These are phyloP conservation scores for Procavia capensis DNA, from an alignment of 2,113 vertebrate species.

Conservation along the genomic window DNA sequence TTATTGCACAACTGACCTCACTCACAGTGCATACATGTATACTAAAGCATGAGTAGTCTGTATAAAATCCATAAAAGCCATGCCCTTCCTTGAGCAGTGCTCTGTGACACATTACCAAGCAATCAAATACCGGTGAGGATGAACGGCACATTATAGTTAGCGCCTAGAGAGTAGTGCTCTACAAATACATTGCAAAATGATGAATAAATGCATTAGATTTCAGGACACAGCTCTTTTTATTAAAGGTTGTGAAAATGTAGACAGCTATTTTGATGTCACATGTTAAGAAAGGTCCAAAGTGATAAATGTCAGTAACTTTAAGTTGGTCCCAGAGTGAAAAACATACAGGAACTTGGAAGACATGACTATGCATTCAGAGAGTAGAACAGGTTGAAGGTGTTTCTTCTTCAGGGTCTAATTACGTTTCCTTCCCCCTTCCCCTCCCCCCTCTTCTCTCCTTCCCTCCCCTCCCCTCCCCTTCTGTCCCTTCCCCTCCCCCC, in stretches of 20 bases:
- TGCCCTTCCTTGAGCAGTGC: neutral
- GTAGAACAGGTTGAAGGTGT: slow-evolving; percentile 25
- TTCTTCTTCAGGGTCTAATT: slow-evolving; percentile 75
- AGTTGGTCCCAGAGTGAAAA: slow-evolving; percentile 22
- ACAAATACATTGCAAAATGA: slow-evolving; percentile 23
- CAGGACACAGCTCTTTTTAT: neutral
- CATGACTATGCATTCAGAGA: slow-evolving; percentile 59
- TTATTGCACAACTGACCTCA: neutral
- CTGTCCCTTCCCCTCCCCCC: neutral
- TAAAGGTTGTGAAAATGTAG: neutral
- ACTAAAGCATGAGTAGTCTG: neutral
- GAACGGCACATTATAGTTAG: neutral
- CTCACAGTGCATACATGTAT: neutral
- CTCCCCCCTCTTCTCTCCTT: neutral
- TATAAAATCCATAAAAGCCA: slow-evolving; percentile 11
- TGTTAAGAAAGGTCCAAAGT: neutral
- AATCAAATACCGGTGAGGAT: neutral
- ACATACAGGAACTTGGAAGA: slow-evolving; percentile 68
- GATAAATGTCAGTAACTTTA: slow-evolving; percentile 25
- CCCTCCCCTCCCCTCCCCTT: neutral
- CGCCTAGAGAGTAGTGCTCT: neutral
- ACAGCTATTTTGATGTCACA: neutral
- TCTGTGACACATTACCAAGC: slow-evolving; percentile 38
- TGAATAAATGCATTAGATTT: neutral
- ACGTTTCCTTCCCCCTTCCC: slow-evolving; percentile 16